Base-by-base conservation (phyloP, 2,113 vertebrate species). In the Tyrannus savana region DNA sequence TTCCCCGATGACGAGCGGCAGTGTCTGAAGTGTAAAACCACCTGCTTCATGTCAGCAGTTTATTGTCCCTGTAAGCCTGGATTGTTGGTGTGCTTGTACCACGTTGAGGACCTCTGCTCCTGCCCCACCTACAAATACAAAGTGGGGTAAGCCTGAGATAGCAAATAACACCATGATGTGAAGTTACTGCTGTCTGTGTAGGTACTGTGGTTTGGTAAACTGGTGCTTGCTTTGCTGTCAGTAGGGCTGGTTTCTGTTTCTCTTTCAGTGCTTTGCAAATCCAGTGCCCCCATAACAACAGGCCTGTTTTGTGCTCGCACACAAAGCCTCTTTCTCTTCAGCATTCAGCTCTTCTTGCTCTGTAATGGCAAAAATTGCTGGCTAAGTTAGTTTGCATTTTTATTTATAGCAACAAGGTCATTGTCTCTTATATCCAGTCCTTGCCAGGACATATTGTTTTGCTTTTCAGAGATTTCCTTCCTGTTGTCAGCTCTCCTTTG, bases 1-100 rank as follows among this genome's bases (percentile, higher is more conserved):
- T 98, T 99, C 73, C 99, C 99, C 52, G 99, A 99, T 31, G 99
- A 99, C 14, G 99, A 99, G 92, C 98, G 99, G 7, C 99, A 99
- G 95, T 99, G 99, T 91, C 79, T 97, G 47, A 99, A 98, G 95
- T 99, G 99, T 97, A 99, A 99, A 95, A 99, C 99, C 72, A 99
- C 99, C 30, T 99, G 99, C 88, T 99, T 99, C 98, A 98, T 99
- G 98, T 99, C 99, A 49, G 99, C 99, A 46, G 89, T 99, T 85
- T 99, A 98, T 77, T 99, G 99, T 84, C 93, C 98, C 10, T 99
- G 99, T 63, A 98, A 97, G 84, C 98, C 99, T 9, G 98, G 98
- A 6, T 64, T 97, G 10, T 95, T 99, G 86, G 99, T 99, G 19
- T 99, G 99, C 97, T 97, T 99, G 76, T 96, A 99, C 97, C 99